These are phyloP conservation scores for Mus spicilegus DNA, from an alignment of 2,113 vertebrate species.

Conservation along the genomic window DNA sequence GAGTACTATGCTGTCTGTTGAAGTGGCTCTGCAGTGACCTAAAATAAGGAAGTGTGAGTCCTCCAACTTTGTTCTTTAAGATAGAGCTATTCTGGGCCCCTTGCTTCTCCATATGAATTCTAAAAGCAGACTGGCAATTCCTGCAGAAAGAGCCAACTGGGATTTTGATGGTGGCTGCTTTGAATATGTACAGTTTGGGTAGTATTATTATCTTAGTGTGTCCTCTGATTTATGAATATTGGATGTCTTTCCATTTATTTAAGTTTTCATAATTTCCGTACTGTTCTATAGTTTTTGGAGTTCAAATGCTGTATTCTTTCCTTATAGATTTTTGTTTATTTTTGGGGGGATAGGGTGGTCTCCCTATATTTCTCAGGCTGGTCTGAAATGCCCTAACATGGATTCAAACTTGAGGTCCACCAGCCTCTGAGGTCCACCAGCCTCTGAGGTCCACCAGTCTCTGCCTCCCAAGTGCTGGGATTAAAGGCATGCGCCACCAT, in stretches of 20 bases:
- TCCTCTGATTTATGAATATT: conserved; percentile 22
- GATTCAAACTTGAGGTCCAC: not conserved
- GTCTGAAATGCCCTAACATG: not conserved
- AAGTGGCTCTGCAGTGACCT: conserved; percentile 30
- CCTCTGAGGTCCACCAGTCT: not conserved
- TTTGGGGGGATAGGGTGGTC: not conserved
- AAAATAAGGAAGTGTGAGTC: conserved; percentile 21
- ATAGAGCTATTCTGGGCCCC: not conserved
- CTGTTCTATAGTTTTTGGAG: conserved; percentile 14
- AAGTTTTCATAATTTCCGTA: conserved; percentile 7
- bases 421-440: not conserved
- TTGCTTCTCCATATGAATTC: conserved; percentile 38
- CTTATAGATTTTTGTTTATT: not conserved
- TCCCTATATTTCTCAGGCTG: not conserved
- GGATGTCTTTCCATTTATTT: conserved; percentile 39
- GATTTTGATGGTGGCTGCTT: conserved; percentile 5
- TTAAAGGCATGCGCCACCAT: not conserved
- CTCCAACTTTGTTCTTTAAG: conserved; percentile 42
- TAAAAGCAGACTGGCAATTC: conserved; percentile 25
- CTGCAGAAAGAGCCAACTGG: not conserved
- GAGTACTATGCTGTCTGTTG: not conserved
- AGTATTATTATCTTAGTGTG: not conserved
- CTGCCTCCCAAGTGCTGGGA: not conserved
- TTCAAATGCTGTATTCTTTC: not conserved
- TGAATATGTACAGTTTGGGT: conserved; percentile 13